Percentiles rank a stretch among this genome's conserved stretches.
Conservation (phyloP, 2,888 invertebrate genomes). For the Leptopilina myrica region DNA sequence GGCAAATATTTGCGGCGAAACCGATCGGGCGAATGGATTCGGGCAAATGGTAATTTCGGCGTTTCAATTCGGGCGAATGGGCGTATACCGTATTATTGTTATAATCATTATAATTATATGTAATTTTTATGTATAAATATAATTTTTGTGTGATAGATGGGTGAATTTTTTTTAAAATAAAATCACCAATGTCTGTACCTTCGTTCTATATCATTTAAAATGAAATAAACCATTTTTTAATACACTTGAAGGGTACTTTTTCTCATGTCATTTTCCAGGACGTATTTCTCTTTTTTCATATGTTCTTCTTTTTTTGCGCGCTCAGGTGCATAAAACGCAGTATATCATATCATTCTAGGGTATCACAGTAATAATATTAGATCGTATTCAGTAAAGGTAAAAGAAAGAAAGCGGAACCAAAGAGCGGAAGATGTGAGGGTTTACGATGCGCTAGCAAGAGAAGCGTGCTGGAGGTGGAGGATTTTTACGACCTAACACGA, state of each 20-base stretch:
- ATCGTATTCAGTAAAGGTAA: conserved; percentile 54
- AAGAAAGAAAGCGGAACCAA: conserved; percentile 37
- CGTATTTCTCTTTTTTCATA: background rate
- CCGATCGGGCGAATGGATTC: no score
- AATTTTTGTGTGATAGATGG: no score
- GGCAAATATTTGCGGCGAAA: no score
- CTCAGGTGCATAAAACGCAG: conserved; percentile 51
- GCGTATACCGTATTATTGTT: no score
- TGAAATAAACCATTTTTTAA: background rate
- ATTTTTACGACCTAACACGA: conserved; percentile 65
- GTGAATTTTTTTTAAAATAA: no score
- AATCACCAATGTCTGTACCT: background rate
- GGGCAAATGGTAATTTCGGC: no score
- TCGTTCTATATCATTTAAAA: background rate
- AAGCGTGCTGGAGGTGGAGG: conserved; percentile 52
- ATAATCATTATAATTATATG: no score
- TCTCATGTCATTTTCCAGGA: conserved; percentile 6
- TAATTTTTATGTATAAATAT: no score
- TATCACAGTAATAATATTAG: conserved; percentile 60
- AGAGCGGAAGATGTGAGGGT: conserved; percentile 54
- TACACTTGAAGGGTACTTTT: background rate
- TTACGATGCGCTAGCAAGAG: conserved; percentile 65
- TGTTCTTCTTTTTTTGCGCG: conserved; percentile 40
- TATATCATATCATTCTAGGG: conserved; percentile 53
- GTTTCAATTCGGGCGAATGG: no score